Percentiles rank a stretch among this genome's conserved stretches.
Evolutionary conservation across 2,888 invertebrate genomes (phyloP).

Genomic region (Marronus borbonicus): DNA sequence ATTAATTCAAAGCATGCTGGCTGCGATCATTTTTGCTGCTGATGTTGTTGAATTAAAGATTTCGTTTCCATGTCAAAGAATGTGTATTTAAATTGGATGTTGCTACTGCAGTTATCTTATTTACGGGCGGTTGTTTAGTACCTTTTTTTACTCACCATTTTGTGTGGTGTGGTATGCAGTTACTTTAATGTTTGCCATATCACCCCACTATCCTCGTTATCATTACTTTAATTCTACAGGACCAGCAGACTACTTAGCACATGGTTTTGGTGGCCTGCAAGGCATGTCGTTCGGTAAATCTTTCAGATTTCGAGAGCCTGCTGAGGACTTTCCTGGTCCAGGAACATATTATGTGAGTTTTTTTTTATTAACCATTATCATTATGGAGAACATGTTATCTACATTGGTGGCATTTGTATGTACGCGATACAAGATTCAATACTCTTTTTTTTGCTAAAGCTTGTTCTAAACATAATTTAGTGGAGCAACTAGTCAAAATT

Average conservation of each 20-base stretch:
- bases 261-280: conserved; percentile 37
- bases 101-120: background rate
- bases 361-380: background rate
- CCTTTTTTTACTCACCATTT: background rate
- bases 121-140: background rate
- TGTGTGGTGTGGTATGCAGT: no score
- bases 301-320: conserved; percentile 44
- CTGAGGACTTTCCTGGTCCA: conserved; percentile 59
- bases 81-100: conserved; percentile 21
- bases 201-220: no score
- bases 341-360: conserved; percentile 60
- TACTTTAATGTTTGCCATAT: no score
- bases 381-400: background rate
- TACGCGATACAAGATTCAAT: no score
- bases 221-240: conserved; percentile 49
- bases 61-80: conserved; percentile 14
- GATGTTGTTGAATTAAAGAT: background rate
- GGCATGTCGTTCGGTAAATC: conserved; percentile 46
- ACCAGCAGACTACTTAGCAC: conserved; percentile 56
- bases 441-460: no score
- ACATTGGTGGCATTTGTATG: no score
- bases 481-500: no score
- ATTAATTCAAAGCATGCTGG: conserved; percentile 45
- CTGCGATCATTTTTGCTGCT: conserved; percentile 31
- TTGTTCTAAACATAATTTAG: no score